Evolutionary conservation across 2,888 invertebrate genomes (phyloP), one percentile per base, ranked within the genome.

Genomic region (Tortricodes alternella): DNA sequence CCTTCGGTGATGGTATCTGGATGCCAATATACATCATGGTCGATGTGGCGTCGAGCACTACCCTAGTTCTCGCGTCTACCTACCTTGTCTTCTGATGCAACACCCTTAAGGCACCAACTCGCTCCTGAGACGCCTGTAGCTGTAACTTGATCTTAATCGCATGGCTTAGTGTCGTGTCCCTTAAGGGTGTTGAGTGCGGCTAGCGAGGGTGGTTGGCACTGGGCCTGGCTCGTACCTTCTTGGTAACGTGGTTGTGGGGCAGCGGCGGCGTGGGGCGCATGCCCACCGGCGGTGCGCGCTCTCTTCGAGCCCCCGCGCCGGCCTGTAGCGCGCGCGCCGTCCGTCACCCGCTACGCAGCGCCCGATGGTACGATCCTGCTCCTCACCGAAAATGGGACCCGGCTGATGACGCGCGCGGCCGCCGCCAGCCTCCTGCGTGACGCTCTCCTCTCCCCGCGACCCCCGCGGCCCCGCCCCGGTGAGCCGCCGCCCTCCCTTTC

Each of bases 351-450:
- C 78, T 92, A 93, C 89, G 91, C 92, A 68, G 91, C 92, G 70
- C 89, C 92, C 63, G 92, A 92, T 73, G 92, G 93, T 83, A 91
- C 92, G 77, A 91, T 92, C 85, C 91, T 93, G 80, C 92, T 92
- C 79, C 92, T 93, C 86, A 92, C 92, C 81, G 93, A 92, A 83
- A 92, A 93, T 76, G 93, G 93, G 85, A 92, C 92, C 76, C 84
- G 92, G 72, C 89, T 89, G 86, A 86, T 91, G 86, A 91, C 91
- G 46, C 85, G 90, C 68, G 87, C 89, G 66, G 91, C 89, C 64
- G 90, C 90, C 74, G 90, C 89, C 71, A 90, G 90, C 78, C 82
- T 91, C 70, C 90, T 91, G 74, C 89, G 89, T 75, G 90, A 86
- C 67, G 91, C 90, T 72, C 90, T 91, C 76, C 90, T 87, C 83